A percentile compares a stretch with the other conserved stretches of the same genome.
phyloP scores from a whole-genome alignment of 2,113 vertebrate genomes.

The Eulacestoma nigropectus region DNA sequence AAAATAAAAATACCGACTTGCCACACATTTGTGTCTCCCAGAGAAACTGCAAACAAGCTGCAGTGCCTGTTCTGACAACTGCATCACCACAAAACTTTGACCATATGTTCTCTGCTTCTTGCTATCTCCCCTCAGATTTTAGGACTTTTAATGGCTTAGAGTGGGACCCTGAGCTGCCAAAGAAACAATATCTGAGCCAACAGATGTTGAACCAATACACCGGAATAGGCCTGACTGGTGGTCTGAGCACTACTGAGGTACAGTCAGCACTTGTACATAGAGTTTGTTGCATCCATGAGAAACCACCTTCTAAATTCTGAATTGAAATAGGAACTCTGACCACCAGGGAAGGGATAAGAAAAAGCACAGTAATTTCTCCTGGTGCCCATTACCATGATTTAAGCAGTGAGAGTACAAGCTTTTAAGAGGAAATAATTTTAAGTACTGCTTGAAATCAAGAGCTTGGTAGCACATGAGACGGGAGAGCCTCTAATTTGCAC shows the following conservation, averaged over 20 bases:
- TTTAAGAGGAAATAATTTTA: not conserved
- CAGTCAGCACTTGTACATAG: rapidly evolving
- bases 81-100: not conserved
- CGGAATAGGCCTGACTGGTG: not conserved
- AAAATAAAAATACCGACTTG: not conserved
- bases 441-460: not conserved
- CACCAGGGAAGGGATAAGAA: not conserved
- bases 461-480: rapidly evolving
- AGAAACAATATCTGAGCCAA: not conserved
- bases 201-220: not conserved
- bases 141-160: not conserved
- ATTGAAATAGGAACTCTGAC: not conserved
- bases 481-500: not conserved
- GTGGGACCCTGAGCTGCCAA: not conserved
- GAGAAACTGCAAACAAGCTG: not conserved
- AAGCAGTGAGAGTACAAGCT: not conserved
- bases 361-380: not conserved
- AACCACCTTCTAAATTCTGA: not conserved
- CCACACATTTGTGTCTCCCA: not conserved
- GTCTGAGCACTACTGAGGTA: not conserved
- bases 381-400: not conserved
- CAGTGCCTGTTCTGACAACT: not conserved
- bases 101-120: not conserved
- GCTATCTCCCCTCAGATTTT: not conserved
- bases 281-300: not conserved